These are phyloP conservation scores for Muntiacus reevesi DNA, from an alignment of 2,113 vertebrate genomes.

Conservation along the genomic window DNA sequence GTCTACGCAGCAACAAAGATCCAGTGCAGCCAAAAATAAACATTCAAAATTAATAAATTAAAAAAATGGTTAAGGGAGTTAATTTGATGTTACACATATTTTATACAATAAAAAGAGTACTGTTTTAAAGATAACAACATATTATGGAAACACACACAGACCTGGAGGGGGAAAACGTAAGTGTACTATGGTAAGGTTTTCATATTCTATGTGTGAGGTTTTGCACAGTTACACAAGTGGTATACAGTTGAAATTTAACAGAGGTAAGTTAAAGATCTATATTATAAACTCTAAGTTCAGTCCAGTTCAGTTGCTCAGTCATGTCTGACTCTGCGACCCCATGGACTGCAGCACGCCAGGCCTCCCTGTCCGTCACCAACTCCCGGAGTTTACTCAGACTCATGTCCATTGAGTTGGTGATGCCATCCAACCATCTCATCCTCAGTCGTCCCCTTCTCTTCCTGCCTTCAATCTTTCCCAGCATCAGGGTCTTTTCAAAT, in stretches of 20 bases:
- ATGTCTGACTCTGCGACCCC: fast-evolving
- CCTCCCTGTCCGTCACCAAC: background rate
- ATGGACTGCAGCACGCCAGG: background rate
- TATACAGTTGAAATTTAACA: background rate
- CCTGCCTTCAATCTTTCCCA: background rate
- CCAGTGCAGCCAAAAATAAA: background rate
- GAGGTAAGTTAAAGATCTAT: background rate
- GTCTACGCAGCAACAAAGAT: background rate
- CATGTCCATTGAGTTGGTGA: background rate
- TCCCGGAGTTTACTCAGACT: background rate
- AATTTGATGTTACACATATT: background rate
- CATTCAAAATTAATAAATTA: background rate
- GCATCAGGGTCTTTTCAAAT: background rate
- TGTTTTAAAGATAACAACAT: background rate
- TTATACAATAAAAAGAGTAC: background rate
- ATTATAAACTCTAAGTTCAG: background rate
- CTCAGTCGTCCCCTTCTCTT: background rate
- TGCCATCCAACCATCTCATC: background rate
- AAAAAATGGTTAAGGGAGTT: background rate
- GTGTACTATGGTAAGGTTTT: background rate
- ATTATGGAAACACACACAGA: background rate
- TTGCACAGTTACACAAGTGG: background rate
- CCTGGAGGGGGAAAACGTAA: background rate
- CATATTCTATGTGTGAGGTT: background rate
- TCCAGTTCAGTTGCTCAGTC: background rate